phyloP scores from a whole-genome alignment of 35 echinoderm and acorn worm species.

The Apostichopus japonicus region DNA sequence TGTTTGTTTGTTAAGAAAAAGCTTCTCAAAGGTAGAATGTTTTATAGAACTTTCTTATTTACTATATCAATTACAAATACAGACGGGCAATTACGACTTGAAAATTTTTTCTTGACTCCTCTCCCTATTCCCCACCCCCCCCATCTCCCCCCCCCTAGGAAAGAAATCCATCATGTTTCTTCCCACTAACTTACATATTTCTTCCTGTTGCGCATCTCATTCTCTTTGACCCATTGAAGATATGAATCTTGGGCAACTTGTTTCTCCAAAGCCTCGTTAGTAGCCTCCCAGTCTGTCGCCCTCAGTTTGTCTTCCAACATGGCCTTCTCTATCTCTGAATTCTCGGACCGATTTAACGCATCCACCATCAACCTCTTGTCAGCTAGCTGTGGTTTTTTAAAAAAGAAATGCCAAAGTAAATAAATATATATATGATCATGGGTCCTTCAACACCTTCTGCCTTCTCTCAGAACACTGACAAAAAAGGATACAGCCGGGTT shows the following conservation, averaged over 20 bases:
- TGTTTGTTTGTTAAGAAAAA: no score
- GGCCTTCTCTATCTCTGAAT: conserved; percentile 79
- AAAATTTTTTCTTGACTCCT: no score
- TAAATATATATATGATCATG: neutral
- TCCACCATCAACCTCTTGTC: conserved; percentile 88
- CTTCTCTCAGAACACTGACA: no score
- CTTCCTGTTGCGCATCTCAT: conserved; percentile 90
- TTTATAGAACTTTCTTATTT: no score
- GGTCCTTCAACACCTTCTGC: no score
- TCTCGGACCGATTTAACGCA: conserved; percentile 79
- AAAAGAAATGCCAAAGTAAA: neutral
- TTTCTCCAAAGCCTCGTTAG: conserved; percentile 91
- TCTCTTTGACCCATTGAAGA: conserved; percentile 94
- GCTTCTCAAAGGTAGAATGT: no score
- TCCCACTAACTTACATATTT: conserved; percentile 62
- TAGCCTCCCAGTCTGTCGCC: conserved; percentile 99
- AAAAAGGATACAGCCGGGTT: no score
- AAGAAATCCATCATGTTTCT: no score
- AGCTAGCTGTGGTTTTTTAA: conserved; percentile 66
- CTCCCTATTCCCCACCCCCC: no score
- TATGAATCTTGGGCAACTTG: conserved; percentile 96
- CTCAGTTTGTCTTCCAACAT: conserved; percentile 96
- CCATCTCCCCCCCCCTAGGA: no score
- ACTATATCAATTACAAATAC: no score
- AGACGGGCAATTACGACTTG: no score